A percentile compares a stretch with the other conserved stretches of the same genome.
Evolutionary conservation across 1,140 invertebrate species (phyloP).

Genomic region (Venturia canescens): DNA sequence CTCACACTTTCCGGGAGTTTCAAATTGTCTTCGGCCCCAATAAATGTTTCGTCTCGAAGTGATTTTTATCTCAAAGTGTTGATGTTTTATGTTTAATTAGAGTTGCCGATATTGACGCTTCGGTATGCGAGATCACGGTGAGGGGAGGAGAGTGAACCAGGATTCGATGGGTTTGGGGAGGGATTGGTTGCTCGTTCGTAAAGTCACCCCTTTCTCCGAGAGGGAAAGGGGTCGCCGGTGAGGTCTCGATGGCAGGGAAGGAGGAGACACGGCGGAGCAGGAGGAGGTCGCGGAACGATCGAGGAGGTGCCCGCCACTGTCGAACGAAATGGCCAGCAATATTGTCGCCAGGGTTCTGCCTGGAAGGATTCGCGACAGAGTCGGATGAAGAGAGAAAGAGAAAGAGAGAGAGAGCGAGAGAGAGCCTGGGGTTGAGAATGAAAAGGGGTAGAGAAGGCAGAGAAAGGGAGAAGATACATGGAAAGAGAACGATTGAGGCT

Average conservation of each 20-base stretch:
- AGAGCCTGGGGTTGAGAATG: constrained; percentile 14
- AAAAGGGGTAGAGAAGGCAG: constrained; percentile 35
- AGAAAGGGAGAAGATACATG: constrained; percentile 25
- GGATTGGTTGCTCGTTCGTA: constrained; percentile 69
- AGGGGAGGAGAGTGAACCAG: constrained; percentile 23
- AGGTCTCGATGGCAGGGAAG: constrained; percentile 9
- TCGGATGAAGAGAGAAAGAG: constrained; percentile 31
- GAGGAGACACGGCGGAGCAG: constrained; percentile 49
- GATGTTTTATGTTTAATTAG: constrained; percentile 78
- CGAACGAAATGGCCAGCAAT: constrained; percentile 76
- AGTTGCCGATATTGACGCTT: constrained; percentile 71
- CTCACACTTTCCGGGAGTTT: too few relatives aligned
- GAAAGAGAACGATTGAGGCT: constrained; percentile 44
- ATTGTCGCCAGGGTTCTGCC: constrained; percentile 70
- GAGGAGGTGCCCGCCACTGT: constrained; percentile 69
- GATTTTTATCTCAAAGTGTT: constrained; percentile 63
- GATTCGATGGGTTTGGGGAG: constrained; percentile 35
- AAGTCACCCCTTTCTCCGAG: constrained; percentile 72
- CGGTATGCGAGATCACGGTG: constrained; percentile 63
- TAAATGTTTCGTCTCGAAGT: background rate
- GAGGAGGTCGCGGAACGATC: constrained; percentile 63
- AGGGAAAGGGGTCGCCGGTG: constrained; percentile 16
- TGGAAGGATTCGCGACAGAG: constrained; percentile 65
- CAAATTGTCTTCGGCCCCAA: background rate
- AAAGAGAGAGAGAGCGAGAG: constrained; percentile 15